Base-by-base conservation (phyloP, 2,888 invertebrate genomes). In the Lacanobia oleracea region DNA sequence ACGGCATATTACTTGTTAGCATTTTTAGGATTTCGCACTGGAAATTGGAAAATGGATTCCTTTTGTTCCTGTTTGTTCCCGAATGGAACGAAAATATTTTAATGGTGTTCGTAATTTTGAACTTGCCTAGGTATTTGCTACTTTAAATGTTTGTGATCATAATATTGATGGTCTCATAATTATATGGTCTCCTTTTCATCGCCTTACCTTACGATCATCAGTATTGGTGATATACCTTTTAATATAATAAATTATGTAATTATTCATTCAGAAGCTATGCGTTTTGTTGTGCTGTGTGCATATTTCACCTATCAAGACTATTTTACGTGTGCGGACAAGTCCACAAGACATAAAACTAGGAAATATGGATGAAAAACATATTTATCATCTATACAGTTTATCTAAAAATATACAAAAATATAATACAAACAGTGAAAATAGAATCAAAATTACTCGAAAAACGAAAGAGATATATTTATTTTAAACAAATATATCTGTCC, bases 1-100 rank as follows among this genome's bases (percentile, higher is more conserved):
- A 83, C 72, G 68, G 82, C 43, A 73, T 81, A 83, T 79, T 85
- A 83, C 86, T 79, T 86, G 79, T 81, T 86, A 64, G 76, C 71
- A 72, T 81, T 82, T 83, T 84, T 86, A 62, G 72, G 71, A 83
- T 81, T 79, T 77, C 54, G 72, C 61, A 77, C 72, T 69, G 76
- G 50, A 73, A 67, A 85, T 85, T 85, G 60, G 62, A 73, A 82
- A 79, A 81, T 62, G 72, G 51, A 71, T 45, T 79, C 43, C 76
- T 68, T 72, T 85, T 85, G 77, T 81, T 73, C 18, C 62, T 21
- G 21, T 66, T 71, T 48, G 9, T 66, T 6, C n/a, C 12, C 6
- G 10, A 60, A 76, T 21, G 33, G 45, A 45, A 54, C 2, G 16
- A 75, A 67, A 64, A 57, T 64, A 51, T 72, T 76, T 40, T 14